Conservation (phyloP, 2,888 invertebrate species). For the Plagodis dolabraria region DNA sequence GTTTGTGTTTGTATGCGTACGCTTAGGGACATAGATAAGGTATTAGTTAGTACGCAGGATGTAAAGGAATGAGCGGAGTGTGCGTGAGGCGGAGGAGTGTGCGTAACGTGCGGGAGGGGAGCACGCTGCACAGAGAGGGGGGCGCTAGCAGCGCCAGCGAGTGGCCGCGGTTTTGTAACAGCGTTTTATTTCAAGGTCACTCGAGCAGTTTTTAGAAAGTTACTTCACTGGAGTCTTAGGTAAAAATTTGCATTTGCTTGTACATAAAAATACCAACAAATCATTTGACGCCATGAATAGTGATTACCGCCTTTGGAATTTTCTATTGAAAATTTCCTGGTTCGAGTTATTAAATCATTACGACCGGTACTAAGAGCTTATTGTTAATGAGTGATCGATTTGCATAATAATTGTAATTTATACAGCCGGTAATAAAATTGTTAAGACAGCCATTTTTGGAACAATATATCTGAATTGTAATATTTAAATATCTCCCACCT, state of each 20-base stretch:
- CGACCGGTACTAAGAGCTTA: conserved; percentile 45
- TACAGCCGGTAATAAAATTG: conserved; percentile 21
- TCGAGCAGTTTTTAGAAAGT: conserved; percentile 84
- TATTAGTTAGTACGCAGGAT: conserved; percentile 45
- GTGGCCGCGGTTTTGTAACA: conserved; percentile 83
- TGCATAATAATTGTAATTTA: conserved; percentile 47
- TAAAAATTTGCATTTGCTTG: conserved; percentile 56
- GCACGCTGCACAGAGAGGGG: conserved; percentile 53
- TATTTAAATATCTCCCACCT: conserved; percentile 3
- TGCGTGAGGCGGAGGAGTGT: conserved; percentile 59
- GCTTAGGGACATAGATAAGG: no score
- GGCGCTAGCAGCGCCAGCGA: conserved; percentile 68
- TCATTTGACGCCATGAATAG: conserved; percentile 11
- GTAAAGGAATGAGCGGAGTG: conserved; percentile 22
- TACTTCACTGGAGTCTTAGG: conserved; percentile 73
- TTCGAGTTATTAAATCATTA: conserved; percentile 37
- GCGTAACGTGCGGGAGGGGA: conserved; percentile 63
- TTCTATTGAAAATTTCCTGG: conserved; percentile 42
- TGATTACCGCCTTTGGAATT: conserved; percentile 19
- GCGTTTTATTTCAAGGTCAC: conserved; percentile 84
- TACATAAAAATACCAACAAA: conserved; percentile 20
- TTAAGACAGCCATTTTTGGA: conserved; percentile 2
- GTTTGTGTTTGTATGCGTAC: conserved; percentile 43
- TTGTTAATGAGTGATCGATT: conserved; percentile 49
- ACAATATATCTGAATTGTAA: conserved; percentile 5